These are phyloP conservation scores for Xiphorhynchus elegans DNA, from an alignment of 2,113 vertebrate genomes.

Conservation along the genomic window DNA sequence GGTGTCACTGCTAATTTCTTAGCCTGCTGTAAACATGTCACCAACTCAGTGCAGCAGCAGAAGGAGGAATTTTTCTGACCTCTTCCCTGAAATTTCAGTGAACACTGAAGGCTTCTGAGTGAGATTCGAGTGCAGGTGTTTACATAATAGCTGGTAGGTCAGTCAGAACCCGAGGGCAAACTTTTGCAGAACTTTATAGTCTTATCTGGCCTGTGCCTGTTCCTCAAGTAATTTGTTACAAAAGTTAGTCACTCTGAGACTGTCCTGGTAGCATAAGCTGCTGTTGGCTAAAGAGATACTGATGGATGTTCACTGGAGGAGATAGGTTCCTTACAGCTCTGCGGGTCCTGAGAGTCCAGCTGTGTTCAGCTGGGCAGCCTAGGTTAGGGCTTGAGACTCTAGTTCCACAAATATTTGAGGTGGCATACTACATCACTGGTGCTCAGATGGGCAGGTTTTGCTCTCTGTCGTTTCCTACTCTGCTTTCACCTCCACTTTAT, in stretches of 20 bases:
- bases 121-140: not conserved
- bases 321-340: not conserved
- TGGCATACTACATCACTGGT: not conserved
- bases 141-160: not conserved
- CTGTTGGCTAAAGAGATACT: not conserved
- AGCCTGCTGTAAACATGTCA: not conserved
- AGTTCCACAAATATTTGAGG: not conserved
- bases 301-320: not conserved
- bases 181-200: not conserved
- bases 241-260: not conserved
- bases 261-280: not conserved
- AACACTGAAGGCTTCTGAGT: not conserved
- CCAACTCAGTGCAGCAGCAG: not conserved
- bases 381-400: not conserved
- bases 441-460: not conserved
- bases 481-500: not conserved
- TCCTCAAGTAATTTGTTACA: not conserved
- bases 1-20: not conserved
- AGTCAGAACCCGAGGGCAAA: fast-evolving
- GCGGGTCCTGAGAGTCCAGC: not conserved
- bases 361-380: not conserved
- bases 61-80: not conserved
- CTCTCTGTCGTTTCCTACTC: not conserved
- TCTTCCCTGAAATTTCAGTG: not conserved
- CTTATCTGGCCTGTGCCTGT: not conserved